Conservation (phyloP, 2,113 vertebrate species). For the Suricata suricatta region DNA sequence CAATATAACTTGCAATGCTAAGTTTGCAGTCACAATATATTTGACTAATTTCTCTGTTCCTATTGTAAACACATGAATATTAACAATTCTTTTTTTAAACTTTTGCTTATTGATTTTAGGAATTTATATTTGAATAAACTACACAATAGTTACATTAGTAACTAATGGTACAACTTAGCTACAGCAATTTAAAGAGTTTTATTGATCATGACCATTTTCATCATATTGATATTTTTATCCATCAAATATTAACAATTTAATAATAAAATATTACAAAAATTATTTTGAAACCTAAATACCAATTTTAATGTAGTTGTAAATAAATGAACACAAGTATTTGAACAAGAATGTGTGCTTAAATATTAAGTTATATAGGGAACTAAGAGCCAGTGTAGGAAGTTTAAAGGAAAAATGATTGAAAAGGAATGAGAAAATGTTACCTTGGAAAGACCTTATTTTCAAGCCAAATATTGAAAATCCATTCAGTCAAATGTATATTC, state of each 20-base stretch:
- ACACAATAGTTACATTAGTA: neutral
- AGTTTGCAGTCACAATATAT: neutral
- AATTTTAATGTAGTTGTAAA: neutral
- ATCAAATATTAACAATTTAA: neutral
- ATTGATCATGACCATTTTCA: neutral
- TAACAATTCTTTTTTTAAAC: neutral
- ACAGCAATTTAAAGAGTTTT: neutral
- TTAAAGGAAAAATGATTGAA: conserved; percentile 6
- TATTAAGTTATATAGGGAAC: neutral
- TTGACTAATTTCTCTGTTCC: neutral
- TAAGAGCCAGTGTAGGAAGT: neutral
- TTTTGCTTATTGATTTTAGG: neutral
- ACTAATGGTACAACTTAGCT: neutral
- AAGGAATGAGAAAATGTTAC: conserved; percentile 21
- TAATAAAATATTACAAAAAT: neutral
- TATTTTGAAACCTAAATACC: neutral
- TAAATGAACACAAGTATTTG: neutral
- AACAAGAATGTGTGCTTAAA: neutral
- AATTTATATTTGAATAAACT: neutral
- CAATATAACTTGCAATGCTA: neutral
- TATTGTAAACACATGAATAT: neutral
- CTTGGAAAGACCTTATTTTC: conserved; percentile 37
- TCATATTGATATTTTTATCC: neutral
- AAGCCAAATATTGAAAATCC: conserved; percentile 44
- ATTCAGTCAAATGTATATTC: conserved; percentile 1